Evolutionary conservation across 2,113 vertebrate species (phyloP).

Genomic region (Oncorhynchus clarkii): DNA sequence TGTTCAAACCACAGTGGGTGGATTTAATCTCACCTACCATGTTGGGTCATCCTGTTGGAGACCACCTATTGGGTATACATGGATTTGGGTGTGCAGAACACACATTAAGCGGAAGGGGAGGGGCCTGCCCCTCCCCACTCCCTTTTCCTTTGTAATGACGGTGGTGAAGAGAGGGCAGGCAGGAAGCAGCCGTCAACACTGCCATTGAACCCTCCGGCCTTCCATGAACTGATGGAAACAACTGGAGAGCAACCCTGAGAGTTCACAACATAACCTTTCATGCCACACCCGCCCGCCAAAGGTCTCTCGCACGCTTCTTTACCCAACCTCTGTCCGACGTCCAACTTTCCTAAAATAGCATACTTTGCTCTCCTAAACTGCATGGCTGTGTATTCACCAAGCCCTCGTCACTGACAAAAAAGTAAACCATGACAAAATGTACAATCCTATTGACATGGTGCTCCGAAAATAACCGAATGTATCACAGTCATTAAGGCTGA

Average conservation of each 20-base stretch:
- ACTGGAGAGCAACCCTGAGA: slow-evolving; percentile 5
- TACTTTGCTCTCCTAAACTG: neutral
- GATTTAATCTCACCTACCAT: neutral
- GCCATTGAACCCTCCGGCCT: slow-evolving; percentile 34
- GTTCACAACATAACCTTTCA: slow-evolving; percentile 23
- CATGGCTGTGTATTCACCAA: neutral
- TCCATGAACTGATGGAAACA: slow-evolving; percentile 23
- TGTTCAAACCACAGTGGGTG: slow-evolving; percentile 30
- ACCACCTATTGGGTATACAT: slow-evolving; percentile 17
- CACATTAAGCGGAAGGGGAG: neutral
- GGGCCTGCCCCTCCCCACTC: neutral
- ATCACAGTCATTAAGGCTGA: slow-evolving; percentile 2
- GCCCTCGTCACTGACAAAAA: neutral
- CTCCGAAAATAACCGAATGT: slow-evolving; percentile 11
- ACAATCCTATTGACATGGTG: slow-evolving; percentile 1
- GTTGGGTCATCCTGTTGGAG: slow-evolving; percentile 22
- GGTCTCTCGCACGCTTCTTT: neutral
- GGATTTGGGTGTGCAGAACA: slow-evolving; percentile 32
- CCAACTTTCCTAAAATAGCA: neutral
- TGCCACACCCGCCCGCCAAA: neutral
- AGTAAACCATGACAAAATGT: neutral
- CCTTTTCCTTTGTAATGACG: slow-evolving; percentile 49
- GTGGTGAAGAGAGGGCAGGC: slow-evolving; percentile 43
- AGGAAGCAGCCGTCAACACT: slow-evolving; percentile 55
- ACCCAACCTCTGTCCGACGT: neutral